A percentile compares a stretch with the other conserved stretches of the same genome.
These are phyloP conservation scores for Collichthys lucidus DNA, from an alignment of 2,113 vertebrate genomes.

Conservation along the genomic window DNA sequence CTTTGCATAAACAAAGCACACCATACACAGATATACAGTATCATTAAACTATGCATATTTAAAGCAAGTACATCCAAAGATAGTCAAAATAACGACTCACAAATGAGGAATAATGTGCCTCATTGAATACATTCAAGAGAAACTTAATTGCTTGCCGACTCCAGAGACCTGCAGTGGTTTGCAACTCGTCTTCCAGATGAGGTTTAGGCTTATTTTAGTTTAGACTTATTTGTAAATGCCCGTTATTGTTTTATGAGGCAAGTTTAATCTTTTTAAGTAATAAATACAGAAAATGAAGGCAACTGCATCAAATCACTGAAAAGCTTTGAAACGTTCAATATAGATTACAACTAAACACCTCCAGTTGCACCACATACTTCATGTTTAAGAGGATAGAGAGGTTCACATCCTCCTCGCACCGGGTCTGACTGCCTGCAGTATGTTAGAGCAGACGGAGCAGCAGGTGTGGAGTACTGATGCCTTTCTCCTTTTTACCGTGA, in stretches of 20 bases:
- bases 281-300: neutral
- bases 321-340: neutral
- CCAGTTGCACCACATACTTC: conserved; percentile 2
- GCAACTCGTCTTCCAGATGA: neutral
- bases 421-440: conserved; percentile 41
- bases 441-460: conserved; percentile 57
- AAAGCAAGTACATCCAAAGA: neutral
- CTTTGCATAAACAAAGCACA: neutral
- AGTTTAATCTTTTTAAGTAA: neutral
- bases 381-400: conserved; percentile 14
- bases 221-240: neutral
- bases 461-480: conserved; percentile 61
- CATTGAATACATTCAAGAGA: neutral
- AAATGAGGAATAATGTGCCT: neutral
- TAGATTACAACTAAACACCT: conserved; percentile 11
- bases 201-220: too few species aligned
- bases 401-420: conserved; percentile 21
- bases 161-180: neutral
- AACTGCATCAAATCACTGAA: neutral
- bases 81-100: too few species aligned
- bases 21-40: neutral
- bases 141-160: neutral
- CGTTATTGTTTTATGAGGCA: neutral
- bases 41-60: neutral
- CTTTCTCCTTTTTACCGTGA: conserved; percentile 61